Evolutionary conservation across 2,888 invertebrate genomes (phyloP).

Genomic region (Heliconius sara): DNA sequence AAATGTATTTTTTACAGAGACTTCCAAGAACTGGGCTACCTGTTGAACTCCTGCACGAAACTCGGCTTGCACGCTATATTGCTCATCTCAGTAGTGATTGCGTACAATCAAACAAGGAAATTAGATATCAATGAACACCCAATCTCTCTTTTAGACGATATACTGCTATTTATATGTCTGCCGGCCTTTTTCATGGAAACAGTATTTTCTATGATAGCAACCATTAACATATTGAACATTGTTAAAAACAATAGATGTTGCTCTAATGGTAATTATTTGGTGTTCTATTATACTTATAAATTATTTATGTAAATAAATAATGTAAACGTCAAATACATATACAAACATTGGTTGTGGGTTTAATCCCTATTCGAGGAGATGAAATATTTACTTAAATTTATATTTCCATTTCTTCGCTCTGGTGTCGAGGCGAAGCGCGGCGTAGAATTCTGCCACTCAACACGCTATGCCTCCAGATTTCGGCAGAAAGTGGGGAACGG

Average conservation of each 20-base stretch:
- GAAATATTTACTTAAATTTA: too few species aligned
- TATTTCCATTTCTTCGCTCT: too few species aligned
- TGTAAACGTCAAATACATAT: not conserved
- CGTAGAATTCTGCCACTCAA: too few species aligned
- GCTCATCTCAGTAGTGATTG: constrained; percentile 84
- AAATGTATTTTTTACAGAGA: constrained; percentile 65
- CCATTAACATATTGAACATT: constrained; percentile 79
- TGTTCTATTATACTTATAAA: not conserved
- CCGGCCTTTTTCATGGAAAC: constrained; percentile 89
- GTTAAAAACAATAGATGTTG: constrained; percentile 81
- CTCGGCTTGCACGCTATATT: constrained; percentile 82
- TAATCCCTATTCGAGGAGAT: too few species aligned
- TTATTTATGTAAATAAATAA: not conserved
- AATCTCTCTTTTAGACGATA: constrained; percentile 87
- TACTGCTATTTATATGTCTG: constrained; percentile 87
- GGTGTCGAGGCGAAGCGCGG: too few species aligned
- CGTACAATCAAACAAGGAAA: constrained; percentile 86
- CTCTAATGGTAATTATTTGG: constrained; percentile 79
- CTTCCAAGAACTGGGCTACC: constrained; percentile 75
- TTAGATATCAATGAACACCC: constrained; percentile 87
- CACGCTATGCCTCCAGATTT: too few species aligned
- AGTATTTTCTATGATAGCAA: constrained; percentile 87
- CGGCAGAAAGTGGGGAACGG: too few species aligned
- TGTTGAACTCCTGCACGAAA: constrained; percentile 80
- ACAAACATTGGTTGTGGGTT: not conserved